Evolutionary conservation across 2,797 vertebrate genomes (phyloP).

Genomic region (Ctenosaura bakeri): DNA sequence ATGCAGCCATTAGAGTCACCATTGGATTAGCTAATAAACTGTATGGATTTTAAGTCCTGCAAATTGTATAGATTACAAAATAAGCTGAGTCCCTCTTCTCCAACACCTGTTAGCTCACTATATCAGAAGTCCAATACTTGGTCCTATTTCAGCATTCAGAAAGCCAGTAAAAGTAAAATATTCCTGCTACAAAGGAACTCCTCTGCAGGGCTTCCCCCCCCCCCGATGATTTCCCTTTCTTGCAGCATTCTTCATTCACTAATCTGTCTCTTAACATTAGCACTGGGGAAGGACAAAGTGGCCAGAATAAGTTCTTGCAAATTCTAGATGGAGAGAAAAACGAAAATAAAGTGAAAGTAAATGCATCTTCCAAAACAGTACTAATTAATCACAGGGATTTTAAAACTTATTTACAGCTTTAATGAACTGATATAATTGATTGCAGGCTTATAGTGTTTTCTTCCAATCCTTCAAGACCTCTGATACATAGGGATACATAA

Average conservation of each 20-base stretch:
- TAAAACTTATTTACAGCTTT: neutral
- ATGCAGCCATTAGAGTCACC: neutral
- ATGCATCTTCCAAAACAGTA: neutral
- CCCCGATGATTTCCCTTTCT: neutral
- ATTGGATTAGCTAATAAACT: neutral
- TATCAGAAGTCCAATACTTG: neutral
- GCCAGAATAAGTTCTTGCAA: neutral
- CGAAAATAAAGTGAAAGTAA: neutral
- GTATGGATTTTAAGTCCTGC: neutral
- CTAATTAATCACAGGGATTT: neutral
- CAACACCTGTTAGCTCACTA: too few relatives aligned
- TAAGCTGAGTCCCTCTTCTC: neutral
- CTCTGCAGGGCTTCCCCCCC: neutral
- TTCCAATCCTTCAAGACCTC: neutral
- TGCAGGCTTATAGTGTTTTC: neutral
- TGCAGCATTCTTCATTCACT: neutral
- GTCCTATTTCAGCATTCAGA: neutral
- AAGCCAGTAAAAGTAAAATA: neutral
- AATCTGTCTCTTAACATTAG: neutral
- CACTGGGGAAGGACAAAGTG: neutral
- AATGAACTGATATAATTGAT: neutral
- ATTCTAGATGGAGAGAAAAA: neutral
- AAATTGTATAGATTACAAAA: neutral
- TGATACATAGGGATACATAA: neutral
- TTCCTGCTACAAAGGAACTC: neutral